phyloP scores from a whole-genome alignment of 1,140 invertebrate species.

The Caerostris extrusa region DNA sequence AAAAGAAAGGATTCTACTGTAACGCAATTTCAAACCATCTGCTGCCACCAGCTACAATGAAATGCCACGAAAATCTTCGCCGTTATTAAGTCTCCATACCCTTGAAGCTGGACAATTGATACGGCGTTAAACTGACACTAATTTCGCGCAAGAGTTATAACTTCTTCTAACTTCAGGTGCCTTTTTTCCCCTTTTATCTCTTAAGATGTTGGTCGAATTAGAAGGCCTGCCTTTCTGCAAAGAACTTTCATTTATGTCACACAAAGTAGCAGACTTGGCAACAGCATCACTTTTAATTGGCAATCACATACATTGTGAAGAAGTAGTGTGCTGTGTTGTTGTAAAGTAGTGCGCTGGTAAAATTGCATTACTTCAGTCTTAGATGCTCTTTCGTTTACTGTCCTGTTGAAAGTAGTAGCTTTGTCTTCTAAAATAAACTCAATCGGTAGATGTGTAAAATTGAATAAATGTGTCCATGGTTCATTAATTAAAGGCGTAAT shows the following conservation, averaged over 20 bases:
- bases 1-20: neutral
- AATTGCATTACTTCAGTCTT: too few relatives aligned
- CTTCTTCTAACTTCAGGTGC: conserved; percentile 13
- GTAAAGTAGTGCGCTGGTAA: too few relatives aligned
- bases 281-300: conserved; percentile 40
- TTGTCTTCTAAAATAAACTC: too few relatives aligned
- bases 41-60: conserved; percentile 50
- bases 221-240: neutral
- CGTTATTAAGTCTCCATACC: conserved; percentile 64
- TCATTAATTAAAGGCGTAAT: too few relatives aligned
- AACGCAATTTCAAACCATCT: conserved; percentile 69
- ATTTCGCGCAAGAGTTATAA: conserved; percentile 58
- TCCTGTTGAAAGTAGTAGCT: neutral
- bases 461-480: too few relatives aligned
- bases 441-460: too few relatives aligned
- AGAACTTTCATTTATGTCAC: conserved; percentile 44
- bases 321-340: neutral
- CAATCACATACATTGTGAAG: conserved; percentile 16
- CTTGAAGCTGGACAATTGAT: conserved; percentile 55
- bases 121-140: conserved; percentile 67
- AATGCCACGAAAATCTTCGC: conserved; percentile 33
- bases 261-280: neutral
- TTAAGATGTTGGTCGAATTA: conserved; percentile 48
- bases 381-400: neutral
- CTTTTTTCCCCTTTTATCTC: neutral